Percentiles rank a stretch among this genome's conserved stretches.
Conservation (phyloP, 2,797 vertebrate species). For the Garrulus glandarius region DNA sequence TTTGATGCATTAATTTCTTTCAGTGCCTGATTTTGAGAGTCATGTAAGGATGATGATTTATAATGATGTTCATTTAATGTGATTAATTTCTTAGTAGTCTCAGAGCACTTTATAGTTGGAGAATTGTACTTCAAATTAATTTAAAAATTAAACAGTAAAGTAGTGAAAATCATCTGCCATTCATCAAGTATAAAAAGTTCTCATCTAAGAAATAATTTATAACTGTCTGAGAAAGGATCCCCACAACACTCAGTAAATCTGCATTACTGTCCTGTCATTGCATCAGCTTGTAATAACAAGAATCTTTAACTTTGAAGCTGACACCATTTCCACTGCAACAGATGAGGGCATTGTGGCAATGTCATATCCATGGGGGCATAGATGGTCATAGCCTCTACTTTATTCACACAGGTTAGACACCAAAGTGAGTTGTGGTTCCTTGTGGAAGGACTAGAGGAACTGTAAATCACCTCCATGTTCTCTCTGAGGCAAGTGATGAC, state of each 20-base stretch:
- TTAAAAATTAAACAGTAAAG: conserved; percentile 51
- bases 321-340: background rate
- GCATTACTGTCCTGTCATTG: background rate
- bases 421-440: background rate
- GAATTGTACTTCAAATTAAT: conserved; percentile 58
- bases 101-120: conserved; percentile 14
- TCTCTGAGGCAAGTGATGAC: background rate
- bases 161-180: conserved; percentile 40
- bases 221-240: background rate
- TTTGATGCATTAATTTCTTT: conserved; percentile 44
- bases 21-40: conserved; percentile 6
- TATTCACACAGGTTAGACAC: background rate
- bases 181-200: conserved; percentile 30
- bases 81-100: conserved; percentile 51
- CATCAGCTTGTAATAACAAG: background rate
- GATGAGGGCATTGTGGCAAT: background rate
- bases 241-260: conserved; percentile 7
- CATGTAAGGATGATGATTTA: conserved; percentile 23
- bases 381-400: background rate
- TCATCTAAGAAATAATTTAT: conserved; percentile 22
- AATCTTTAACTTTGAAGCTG: background rate
- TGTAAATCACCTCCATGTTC: background rate
- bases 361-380: background rate
- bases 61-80: conserved; percentile 50
- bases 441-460: background rate